Base-by-base conservation (phyloP, 2,113 vertebrate genomes). In the Spilogale gracilis region DNA sequence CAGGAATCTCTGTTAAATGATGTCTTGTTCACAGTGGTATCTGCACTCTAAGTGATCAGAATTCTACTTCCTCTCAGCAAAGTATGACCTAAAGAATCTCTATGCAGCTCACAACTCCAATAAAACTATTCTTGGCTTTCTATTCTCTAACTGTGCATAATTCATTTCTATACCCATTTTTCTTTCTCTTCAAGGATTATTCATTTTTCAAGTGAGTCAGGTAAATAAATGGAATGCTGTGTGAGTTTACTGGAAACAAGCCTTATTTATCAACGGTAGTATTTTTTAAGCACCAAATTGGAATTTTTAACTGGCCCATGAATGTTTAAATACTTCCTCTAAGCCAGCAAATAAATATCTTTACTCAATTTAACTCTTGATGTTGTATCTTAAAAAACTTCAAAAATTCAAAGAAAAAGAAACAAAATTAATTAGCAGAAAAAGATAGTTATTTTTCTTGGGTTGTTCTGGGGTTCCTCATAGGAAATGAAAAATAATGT, bases 281-380 rank as follows among this genome's bases (percentile, higher is more conserved):
- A 45, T 71, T 63, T 80, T 74, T 56, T 52, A 54, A 82, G 4
- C 3, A 38, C 6, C 17, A 79, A 61, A 89, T 43, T 81, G 11
- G 20, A 96, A 83, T 73, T 73, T 82, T 76, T 79, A 73, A 83
- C 50, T 95, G 45, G 32, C 4, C 32, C 17, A 74, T 63, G 25
- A 78, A 83, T 94, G 60, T 93, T 90, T 90, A 84, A 93, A 43
- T 78, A 78, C 7, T 90, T 93, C 52, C 48, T n/a, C 32, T 82
- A n/a, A 71, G 5, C 54, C 11, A 52, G 23, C 88, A 73, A 52
- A 38, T n/a, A 74, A n/a, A 25, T 82, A 58, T 1, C 8, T 95
- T 73, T 83, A 82, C 43, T 1, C 38, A 10, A 17, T 4, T 23
- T 92, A 56, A 3, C 12, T 93, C 38, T n/a, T 71, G 30, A 9